Base-by-base conservation (phyloP, 1,140 invertebrate species). In the Leguminivora glycinivorella region DNA sequence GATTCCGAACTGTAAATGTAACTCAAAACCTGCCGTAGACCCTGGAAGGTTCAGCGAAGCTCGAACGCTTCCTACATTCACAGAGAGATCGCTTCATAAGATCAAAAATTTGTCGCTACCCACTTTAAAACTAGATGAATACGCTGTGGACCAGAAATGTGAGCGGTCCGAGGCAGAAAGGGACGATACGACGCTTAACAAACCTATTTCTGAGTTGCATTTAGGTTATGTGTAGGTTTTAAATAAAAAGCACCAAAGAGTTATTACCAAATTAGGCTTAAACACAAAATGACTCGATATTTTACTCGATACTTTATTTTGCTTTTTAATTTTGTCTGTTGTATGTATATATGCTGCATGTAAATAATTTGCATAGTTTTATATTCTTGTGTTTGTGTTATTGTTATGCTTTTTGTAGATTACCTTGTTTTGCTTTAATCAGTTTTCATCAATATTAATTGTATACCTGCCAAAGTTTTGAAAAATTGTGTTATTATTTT, bases 191-290 rank as follows among this genome's bases (percentile, higher is more conserved):
- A 69, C 77, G 43, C 60, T 87, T 14, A 83, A 70, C 71, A 91
- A 91, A 79, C 89, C 89, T 6, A 83, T 94, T 87, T 93, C 93
- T 76, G 94, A 95, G 91, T 93, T 95, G 87, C 94, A 94, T 89
- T 93, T 95, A 91, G 94, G 94, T 79, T 95, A 94, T 89, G 93
- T 95, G 72, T 94, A 92, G 90, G 56, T 74, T 71, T 52, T 69
- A 40, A 9, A 66, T 52, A 66, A 69, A 69, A 1, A 70, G 24
- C 34, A 26, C 40, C 29, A 70, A 67, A 47, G 14, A 56, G 68
- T 71, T 47, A 67, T 71, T 47, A 67, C 38, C 66, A 47, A 47
- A 70, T 52, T 72, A 72, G 69, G 19, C n/a, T 31, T 72, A 70
- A 74, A 72, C 70, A 70, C 70, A 72, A 71, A 58, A 25, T 58